These are phyloP conservation scores for Chloroclystis v-ata DNA, from an alignment of 2,888 invertebrate species.

Conservation along the genomic window DNA sequence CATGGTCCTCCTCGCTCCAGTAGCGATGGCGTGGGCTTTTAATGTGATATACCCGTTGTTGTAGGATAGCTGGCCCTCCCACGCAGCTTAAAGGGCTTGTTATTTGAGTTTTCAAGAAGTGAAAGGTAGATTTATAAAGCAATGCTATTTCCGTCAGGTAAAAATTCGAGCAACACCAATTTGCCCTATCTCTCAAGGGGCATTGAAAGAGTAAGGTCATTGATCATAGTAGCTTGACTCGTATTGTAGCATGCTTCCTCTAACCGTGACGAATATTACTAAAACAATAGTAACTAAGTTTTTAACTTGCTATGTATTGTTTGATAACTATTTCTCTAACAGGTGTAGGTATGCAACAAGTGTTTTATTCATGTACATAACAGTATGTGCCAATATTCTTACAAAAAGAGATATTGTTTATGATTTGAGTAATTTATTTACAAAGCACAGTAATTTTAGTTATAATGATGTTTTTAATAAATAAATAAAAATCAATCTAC, in stretches of 20 bases:
- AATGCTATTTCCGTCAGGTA: not conserved
- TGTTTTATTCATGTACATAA: too few relatives aligned
- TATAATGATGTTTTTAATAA: too few relatives aligned
- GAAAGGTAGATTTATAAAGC: conserved; percentile 32
- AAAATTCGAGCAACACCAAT: conserved; percentile 1
- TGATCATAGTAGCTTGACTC: not conserved
- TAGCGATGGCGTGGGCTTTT: conserved; percentile 35
- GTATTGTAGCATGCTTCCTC: not conserved
- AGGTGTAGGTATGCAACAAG: too few relatives aligned
- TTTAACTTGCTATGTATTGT: not conserved
- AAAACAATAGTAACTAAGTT: not conserved
- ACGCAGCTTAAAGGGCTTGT: conserved; percentile 15
- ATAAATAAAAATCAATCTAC: too few relatives aligned
- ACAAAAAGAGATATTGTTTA: too few relatives aligned
- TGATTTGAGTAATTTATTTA: too few relatives aligned
- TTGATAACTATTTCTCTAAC: too few relatives aligned
- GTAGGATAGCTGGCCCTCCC: conserved; percentile 27
- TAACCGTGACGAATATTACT: not conserved
- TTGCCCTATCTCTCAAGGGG: not conserved
- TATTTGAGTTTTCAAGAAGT: conserved; percentile 29
- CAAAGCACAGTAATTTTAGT: too few relatives aligned
- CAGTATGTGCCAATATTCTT: too few relatives aligned
- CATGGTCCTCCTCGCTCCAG: conserved; percentile 34
- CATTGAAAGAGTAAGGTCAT: conserved; percentile 12
- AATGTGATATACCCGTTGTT: conserved; percentile 17